Percentiles rank a stretch among this genome's conserved stretches.
These are phyloP conservation scores for Ips typographus DNA, from an alignment of 1,140 invertebrate genomes.

Conservation along the genomic window DNA sequence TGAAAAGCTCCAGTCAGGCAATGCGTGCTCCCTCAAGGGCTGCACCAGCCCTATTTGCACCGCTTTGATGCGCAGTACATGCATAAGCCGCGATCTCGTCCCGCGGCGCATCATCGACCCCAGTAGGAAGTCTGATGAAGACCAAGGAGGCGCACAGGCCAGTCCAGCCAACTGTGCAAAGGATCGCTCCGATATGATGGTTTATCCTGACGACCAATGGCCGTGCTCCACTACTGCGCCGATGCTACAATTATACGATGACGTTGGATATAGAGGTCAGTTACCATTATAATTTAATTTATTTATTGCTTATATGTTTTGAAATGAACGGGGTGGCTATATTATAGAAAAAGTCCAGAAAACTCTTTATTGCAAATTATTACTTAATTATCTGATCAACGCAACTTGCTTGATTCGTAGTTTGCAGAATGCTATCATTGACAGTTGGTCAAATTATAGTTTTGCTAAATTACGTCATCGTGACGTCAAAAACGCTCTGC, in stretches of 20 bases:
- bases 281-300: no score
- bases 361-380: no score
- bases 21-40: constrained; percentile 14
- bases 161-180: constrained; percentile 29
- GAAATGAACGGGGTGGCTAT: no score
- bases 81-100: constrained; percentile 45
- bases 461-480: no score
- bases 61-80: constrained; percentile 46
- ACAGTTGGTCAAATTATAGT: no score
- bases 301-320: no score
- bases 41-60: constrained; percentile 12
- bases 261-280: constrained; percentile 53
- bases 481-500: no score
- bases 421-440: no score
- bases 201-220: constrained; percentile 52
- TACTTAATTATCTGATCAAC: no score
- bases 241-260: constrained; percentile 53
- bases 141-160: constrained; percentile 29
- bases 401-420: no score
- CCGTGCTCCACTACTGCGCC: constrained; percentile 48
- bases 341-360: no score
- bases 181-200: constrained; percentile 49
- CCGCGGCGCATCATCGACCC: constrained; percentile 47
- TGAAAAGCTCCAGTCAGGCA: neutral
- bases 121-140: constrained; percentile 36